Conservation (phyloP, 2,888 invertebrate species). For the Buathra laborator region DNA sequence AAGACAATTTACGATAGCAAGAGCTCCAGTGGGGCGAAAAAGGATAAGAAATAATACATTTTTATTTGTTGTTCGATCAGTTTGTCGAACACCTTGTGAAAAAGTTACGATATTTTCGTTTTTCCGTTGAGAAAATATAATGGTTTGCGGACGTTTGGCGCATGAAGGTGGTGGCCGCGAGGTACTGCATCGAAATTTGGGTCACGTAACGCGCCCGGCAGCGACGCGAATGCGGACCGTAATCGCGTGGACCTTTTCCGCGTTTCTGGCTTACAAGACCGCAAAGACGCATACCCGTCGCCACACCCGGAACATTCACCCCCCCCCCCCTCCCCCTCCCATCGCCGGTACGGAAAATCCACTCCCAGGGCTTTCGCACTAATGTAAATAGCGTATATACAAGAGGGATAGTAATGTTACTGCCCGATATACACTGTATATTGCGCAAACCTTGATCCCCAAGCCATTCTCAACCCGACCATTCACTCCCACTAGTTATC, state of each 20-base stretch:
- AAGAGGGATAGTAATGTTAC: slow-evolving; percentile 44
- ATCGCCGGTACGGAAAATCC: slow-evolving; percentile 18
- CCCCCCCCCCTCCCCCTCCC: not conserved
- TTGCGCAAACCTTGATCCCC: slow-evolving; percentile 53
- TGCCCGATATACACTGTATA: slow-evolving; percentile 18
- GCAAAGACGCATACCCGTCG: slow-evolving; percentile 61
- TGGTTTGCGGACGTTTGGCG: slow-evolving; percentile 27
- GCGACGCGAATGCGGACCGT: slow-evolving; percentile 54
- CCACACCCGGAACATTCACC: slow-evolving; percentile 42
- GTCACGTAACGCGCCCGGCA: slow-evolving; percentile 61
- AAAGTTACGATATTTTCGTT: not conserved
- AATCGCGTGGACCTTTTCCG: slow-evolving; percentile 59
- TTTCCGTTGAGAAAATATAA: slow-evolving; percentile 31
- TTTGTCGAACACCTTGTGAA: not conserved
- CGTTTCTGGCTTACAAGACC: slow-evolving; percentile 55
- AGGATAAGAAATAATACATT: not conserved
- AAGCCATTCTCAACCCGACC: slow-evolving; percentile 34
- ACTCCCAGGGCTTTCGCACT: slow-evolving; percentile 41
- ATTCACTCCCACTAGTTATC: slow-evolving; percentile 36
- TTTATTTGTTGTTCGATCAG: not conserved
- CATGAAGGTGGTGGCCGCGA: slow-evolving; percentile 33
- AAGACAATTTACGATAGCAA: slow-evolving; percentile 14
- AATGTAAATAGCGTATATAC: slow-evolving; percentile 53
- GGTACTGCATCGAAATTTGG: slow-evolving; percentile 63
- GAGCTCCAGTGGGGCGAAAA: not conserved